Evolutionary conservation across 2,797 vertebrate genomes (phyloP).

Genomic region (Tragelaphus oryx): DNA sequence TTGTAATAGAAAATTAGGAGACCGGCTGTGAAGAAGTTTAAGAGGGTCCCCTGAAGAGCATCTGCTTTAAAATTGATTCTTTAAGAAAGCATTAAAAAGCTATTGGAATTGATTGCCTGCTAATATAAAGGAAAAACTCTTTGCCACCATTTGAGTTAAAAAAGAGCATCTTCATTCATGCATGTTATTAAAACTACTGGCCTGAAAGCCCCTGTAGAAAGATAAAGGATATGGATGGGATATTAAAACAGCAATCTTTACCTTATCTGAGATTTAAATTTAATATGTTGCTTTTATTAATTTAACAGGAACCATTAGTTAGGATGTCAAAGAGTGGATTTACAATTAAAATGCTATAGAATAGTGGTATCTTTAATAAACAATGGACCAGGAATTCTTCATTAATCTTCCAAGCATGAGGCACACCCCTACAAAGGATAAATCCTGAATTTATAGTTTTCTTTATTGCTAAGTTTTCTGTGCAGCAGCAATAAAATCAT

Average conservation of each 20-base stretch:
- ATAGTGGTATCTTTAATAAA: conserved; percentile 82
- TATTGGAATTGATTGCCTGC: conserved; percentile 91
- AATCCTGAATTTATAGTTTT: conserved; percentile 71
- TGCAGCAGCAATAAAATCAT: conserved; percentile 70
- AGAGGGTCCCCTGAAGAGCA: conserved; percentile 85
- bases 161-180: conserved; percentile 89
- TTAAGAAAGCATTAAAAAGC: conserved; percentile 90
- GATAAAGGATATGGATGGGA: conserved; percentile 87
- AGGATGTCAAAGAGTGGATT: conserved; percentile 84
- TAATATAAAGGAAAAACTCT: conserved; percentile 88
- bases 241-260: conserved; percentile 85
- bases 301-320: conserved; percentile 86
- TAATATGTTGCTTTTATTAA: conserved; percentile 87
- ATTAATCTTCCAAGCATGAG: conserved; percentile 81
- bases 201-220: conserved; percentile 87
- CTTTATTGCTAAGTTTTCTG: conserved; percentile 73
- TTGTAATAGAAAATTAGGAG: conserved; percentile 88
- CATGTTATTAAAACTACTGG: conserved; percentile 94
- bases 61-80: conserved; percentile 89
- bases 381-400: conserved; percentile 77
- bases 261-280: conserved; percentile 84
- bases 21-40: conserved; percentile 84
- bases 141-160: conserved; percentile 85
- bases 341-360: conserved; percentile 83
- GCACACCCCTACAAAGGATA: conserved; percentile 68